Percentiles rank a stretch among this genome's conserved stretches.
phyloP scores from a whole-genome alignment of 2,797 vertebrate genomes.

The Acanthiza pusilla region DNA sequence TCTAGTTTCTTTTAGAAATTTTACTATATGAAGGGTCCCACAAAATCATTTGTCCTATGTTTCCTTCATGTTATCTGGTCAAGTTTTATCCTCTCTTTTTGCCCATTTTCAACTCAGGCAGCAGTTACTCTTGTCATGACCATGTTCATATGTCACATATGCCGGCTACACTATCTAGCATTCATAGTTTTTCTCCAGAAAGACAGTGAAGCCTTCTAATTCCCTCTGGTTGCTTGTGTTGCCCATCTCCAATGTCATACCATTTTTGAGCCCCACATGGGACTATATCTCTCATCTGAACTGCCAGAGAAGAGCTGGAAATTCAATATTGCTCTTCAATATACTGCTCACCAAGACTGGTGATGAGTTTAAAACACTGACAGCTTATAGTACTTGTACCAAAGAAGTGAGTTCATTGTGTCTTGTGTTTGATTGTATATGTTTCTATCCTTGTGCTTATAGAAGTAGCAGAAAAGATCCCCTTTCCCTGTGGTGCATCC shows the following conservation, averaged over 20 bases:
- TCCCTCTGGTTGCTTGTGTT: background rate
- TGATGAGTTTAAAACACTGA: background rate
- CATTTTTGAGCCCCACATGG: background rate
- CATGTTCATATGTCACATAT: background rate
- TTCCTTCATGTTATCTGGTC: background rate
- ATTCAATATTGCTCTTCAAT: background rate
- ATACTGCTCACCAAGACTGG: background rate
- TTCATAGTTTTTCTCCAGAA: background rate
- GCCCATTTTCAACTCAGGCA: background rate
- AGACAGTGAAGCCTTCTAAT: background rate
- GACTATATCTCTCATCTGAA: background rate
- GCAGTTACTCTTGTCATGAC: background rate
- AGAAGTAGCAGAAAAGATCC: background rate
- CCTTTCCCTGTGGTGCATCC: background rate
- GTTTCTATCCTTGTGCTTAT: background rate
- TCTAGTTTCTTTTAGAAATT: background rate
- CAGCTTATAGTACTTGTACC: background rate
- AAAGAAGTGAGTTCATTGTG: background rate
- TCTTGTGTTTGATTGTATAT: background rate
- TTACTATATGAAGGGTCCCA: background rate
- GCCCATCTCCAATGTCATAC: background rate
- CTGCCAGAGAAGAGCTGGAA: background rate
- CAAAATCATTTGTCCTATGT: background rate
- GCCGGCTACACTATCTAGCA: background rate
- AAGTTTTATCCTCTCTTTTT: background rate